Conservation (phyloP, 2,888 invertebrate species). For the Xestia c-nigrum region DNA sequence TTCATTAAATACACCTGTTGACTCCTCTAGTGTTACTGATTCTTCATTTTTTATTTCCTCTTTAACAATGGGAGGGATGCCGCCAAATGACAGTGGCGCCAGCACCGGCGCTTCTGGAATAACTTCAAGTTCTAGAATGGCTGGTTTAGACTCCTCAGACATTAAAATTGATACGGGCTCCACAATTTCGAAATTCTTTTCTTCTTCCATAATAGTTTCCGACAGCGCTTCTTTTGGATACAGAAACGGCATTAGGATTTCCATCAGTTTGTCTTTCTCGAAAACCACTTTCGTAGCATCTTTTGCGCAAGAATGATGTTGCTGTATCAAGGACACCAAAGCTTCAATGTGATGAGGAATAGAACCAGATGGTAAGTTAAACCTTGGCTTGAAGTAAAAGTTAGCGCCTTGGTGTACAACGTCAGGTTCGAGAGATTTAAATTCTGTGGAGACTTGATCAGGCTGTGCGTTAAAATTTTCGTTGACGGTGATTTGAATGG, state of each 20-base stretch:
- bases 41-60: slow-evolving; percentile 10
- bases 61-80: background rate
- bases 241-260: slow-evolving; percentile 20
- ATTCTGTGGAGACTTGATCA: slow-evolving; percentile 31
- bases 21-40: background rate
- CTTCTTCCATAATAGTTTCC: slow-evolving; percentile 2
- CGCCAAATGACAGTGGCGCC: slow-evolving; percentile 5
- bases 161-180: background rate
- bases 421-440: slow-evolving; percentile 61
- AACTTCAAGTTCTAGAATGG: background rate
- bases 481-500: slow-evolving; percentile 58
- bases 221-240: slow-evolving; percentile 3
- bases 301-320: slow-evolving; percentile 15
- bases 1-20: background rate
- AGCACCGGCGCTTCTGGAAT: slow-evolving; percentile 35
- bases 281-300: slow-evolving; percentile 15
- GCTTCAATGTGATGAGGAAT: slow-evolving; percentile 51
- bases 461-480: slow-evolving; percentile 56
- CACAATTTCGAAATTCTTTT: slow-evolving; percentile 10
- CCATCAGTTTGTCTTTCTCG: slow-evolving; percentile 29
- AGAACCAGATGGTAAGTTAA: slow-evolving; percentile 62
- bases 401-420: slow-evolving; percentile 74
- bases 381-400: slow-evolving; percentile 74
- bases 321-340: slow-evolving; percentile 52
- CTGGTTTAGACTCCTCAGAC: background rate